Evolutionary conservation across 2,888 invertebrate species (phyloP).

Genomic region (Myopa tessellatipennis): DNA sequence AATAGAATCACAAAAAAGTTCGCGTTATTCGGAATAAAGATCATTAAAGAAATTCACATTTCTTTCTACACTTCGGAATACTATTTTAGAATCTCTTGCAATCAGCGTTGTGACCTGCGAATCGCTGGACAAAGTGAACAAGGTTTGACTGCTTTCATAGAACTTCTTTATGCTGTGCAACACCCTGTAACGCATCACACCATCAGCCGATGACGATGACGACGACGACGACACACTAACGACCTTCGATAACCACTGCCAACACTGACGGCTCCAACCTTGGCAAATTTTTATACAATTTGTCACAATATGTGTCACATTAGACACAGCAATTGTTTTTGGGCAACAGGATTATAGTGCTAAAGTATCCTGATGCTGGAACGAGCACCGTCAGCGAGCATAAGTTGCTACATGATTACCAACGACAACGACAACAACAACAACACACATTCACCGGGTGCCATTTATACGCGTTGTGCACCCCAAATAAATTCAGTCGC

Average conservation of each 20-base stretch:
- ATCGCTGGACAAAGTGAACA: too few species aligned
- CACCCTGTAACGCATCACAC: neutral
- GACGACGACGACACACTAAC: constrained; percentile 20
- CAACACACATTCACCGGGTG: constrained; percentile 4
- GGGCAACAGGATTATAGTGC: constrained; percentile 28
- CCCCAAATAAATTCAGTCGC: neutral
- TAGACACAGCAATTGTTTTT: constrained; percentile 65
- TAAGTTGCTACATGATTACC: constrained; percentile 42
- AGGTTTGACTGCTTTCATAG: neutral
- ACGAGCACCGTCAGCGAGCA: constrained; percentile 23
- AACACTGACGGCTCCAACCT: constrained; percentile 4
- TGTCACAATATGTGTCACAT: constrained; percentile 70
- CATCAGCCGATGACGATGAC: neutral
- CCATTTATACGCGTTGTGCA: neutral
- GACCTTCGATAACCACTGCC: constrained; percentile 21
- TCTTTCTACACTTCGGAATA: too few species aligned
- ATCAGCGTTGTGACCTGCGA: too few species aligned
- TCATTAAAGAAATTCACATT: too few species aligned
- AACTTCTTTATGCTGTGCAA: neutral
- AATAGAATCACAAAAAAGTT: too few species aligned
- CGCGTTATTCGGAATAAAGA: too few species aligned
- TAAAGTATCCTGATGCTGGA: neutral
- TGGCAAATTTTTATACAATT: constrained; percentile 60
- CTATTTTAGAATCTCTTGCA: too few species aligned
- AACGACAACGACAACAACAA: neutral